Conservation (phyloP, 2,797 vertebrate genomes). For the Falco peregrinus region DNA sequence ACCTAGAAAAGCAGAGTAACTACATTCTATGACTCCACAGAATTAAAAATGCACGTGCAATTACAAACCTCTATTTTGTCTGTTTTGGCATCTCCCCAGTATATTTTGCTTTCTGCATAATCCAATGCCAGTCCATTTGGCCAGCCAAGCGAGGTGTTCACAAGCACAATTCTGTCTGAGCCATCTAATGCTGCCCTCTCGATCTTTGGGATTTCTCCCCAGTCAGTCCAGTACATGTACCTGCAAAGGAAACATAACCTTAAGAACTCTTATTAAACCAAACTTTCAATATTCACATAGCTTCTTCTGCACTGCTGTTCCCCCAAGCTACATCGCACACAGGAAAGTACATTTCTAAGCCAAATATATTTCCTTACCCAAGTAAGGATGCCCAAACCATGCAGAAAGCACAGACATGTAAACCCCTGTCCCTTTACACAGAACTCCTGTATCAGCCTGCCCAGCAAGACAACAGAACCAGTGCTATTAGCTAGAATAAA, state of each 20-base stretch:
- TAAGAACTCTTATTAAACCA: neutral
- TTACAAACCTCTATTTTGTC: slow-evolving; percentile 93
- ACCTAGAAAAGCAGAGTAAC: neutral
- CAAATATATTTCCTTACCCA: neutral
- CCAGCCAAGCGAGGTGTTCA: slow-evolving; percentile 96
- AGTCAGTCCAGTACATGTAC: slow-evolving; percentile 99
- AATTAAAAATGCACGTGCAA: slow-evolving; percentile 23
- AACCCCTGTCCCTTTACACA: neutral
- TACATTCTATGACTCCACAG: neutral
- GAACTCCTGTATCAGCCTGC: neutral
- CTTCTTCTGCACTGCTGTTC: neutral
- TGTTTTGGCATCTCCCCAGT: slow-evolving; percentile 98
- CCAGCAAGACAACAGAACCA: neutral
- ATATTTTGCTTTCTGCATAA: slow-evolving; percentile 89
- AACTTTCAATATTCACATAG: neutral
- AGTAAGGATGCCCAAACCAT: neutral
- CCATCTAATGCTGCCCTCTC: slow-evolving; percentile 94
- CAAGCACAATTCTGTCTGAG: slow-evolving; percentile 89
- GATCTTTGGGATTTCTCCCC: slow-evolving; percentile 96
- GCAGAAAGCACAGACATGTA: neutral
- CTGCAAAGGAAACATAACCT: slow-evolving; percentile 70
- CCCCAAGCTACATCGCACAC: fast-evolving
- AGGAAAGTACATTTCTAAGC: neutral
- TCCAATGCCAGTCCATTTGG: slow-evolving; percentile 95
- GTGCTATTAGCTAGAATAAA: neutral